Conservation (phyloP, 2,113 vertebrate genomes). For the Syngnathus typhle region DNA sequence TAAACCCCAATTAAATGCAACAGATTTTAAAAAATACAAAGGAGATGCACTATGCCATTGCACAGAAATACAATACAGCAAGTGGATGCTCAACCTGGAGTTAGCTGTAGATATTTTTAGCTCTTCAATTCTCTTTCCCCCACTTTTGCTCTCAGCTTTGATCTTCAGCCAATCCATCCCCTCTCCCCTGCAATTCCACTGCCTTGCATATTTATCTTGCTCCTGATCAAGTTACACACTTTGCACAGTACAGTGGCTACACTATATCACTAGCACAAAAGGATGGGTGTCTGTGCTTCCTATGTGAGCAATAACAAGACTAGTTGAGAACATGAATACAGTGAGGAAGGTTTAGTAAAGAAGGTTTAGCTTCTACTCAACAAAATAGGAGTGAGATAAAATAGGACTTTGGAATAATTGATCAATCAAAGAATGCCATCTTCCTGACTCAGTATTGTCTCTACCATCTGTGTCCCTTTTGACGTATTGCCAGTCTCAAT, state of each 20-base stretch:
- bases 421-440: too few relatives aligned
- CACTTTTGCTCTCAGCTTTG: background rate
- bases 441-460: too few relatives aligned
- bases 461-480: too few relatives aligned
- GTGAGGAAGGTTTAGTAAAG: background rate
- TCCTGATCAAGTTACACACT: background rate
- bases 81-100: background rate
- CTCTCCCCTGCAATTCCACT: conserved; percentile 17
- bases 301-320: background rate
- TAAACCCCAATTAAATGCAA: conserved; percentile 11
- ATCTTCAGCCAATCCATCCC: conserved; percentile 12
- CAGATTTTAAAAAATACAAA: conserved; percentile 3
- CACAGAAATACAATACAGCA: conserved; percentile 6
- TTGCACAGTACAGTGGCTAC: background rate
- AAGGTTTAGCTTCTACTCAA: too few relatives aligned
- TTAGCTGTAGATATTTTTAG: conserved; percentile 33
- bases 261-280: background rate
- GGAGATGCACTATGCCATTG: background rate
- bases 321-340: background rate
- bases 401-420: too few relatives aligned
- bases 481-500: conserved; percentile 5
- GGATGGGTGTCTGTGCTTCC: background rate
- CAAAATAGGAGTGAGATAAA: too few relatives aligned
- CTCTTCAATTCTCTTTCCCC: background rate
- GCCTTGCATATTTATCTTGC: background rate